phyloP scores from a whole-genome alignment of 2,888 invertebrate genomes.

The Phorcus lineatus region DNA sequence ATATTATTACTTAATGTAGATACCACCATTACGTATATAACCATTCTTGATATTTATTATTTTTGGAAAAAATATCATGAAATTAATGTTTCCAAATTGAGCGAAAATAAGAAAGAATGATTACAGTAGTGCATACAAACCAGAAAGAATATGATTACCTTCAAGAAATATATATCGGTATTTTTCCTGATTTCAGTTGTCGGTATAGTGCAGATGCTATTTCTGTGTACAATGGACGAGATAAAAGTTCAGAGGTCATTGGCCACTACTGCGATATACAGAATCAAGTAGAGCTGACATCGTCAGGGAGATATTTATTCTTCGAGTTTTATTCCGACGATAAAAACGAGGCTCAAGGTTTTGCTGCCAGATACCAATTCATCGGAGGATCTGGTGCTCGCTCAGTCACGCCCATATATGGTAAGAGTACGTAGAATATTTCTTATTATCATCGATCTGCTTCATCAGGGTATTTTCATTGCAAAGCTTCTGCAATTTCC shows the following conservation, averaged over 20 bases:
- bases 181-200: conserved; percentile 51
- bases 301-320: conserved; percentile 56
- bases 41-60: too few relatives aligned
- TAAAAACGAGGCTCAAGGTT: conserved; percentile 58
- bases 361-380: conserved; percentile 61
- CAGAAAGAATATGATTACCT: too few relatives aligned
- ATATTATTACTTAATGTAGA: too few relatives aligned
- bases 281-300: conserved; percentile 53
- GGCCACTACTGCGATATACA: conserved; percentile 57
- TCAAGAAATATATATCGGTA: too few relatives aligned
- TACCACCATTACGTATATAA: too few relatives aligned
- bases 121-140: too few relatives aligned
- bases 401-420: conserved; percentile 4
- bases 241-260: conserved; percentile 47
- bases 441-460: background rate
- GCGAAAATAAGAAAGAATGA: too few relatives aligned
- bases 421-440: background rate
- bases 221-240: conserved; percentile 59
- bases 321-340: conserved; percentile 62
- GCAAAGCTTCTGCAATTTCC: too few relatives aligned
- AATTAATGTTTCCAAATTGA: too few relatives aligned
- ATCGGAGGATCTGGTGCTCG: conserved; percentile 21
- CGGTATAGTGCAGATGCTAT: conserved; percentile 56
- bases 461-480: too few relatives aligned
- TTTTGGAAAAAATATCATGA: too few relatives aligned